Base-by-base conservation (phyloP, 1,140 invertebrate genomes). In the Vanessa atalanta region DNA sequence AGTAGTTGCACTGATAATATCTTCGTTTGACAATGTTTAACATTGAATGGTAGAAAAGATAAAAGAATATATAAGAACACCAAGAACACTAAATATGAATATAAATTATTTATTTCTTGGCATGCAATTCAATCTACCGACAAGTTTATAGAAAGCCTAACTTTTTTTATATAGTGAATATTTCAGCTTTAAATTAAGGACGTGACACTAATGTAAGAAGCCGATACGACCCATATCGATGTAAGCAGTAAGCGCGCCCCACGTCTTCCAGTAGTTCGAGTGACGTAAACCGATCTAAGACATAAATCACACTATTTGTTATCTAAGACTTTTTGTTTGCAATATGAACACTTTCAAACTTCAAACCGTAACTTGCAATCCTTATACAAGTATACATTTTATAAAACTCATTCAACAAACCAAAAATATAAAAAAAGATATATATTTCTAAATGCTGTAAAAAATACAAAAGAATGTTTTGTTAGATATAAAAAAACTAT, bases 121-220 rank as follows among this genome's bases (percentile, higher is more conserved):
- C 65, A 63, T 73, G 61, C 53, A 71, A 53, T 51, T 11, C 48
- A 48, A 71, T 71, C 31, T 71, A 47, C 16, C 51, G 61, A 48
- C 50, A 31, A 53, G 50, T 47, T 43, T 31, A 48, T 47, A 63
- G 47, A 16, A 51, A 51, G 69, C 13, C 60, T 47, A 63, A 48
- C 48, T 20, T 73, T 20, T 20, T 61, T 73, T 61, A 50, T 48
- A 48, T 73, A 47, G 64, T 47, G 9, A 68, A 47, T 51, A 51
- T 68, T 51, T 43, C 65, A 63, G 26, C 16, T 67, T 70, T 48
- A 61, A 53, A 48, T 61, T 48, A 61, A 53, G 65, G 47, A 60
- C 20, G 55, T 6, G 23, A 60, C 8, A 9, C 23, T 26, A 60
- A 53, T 53, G 11, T 26, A 60, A 60, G 23, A 31, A 26, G 13